Evolutionary conservation across 2,888 invertebrate genomes (phyloP).

Genomic region (Parnassius smintheus): DNA sequence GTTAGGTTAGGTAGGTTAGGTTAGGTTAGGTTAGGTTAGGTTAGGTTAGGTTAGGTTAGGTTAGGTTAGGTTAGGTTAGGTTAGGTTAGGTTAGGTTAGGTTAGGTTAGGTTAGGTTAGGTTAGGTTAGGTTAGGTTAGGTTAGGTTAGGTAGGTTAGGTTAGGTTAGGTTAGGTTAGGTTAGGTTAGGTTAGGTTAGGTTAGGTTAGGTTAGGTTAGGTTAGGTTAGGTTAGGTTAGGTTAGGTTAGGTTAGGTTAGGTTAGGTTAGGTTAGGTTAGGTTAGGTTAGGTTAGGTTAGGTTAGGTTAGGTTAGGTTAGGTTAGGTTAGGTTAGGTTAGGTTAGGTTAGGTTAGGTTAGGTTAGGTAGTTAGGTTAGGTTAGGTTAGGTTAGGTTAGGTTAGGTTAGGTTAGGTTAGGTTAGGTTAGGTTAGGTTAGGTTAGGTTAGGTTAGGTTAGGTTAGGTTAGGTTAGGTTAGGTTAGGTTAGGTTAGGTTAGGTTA

Average conservation of each 20-base stretch:
- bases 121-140: conserved; percentile 30
- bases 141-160: conserved; percentile 4
- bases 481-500: too few species aligned
- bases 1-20: conserved; percentile 3
- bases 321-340: conserved; percentile 31
- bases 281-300: conserved; percentile 32
- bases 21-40: conserved; percentile 7
- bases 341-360: conserved; percentile 27
- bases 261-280: conserved; percentile 31
- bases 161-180: conserved; percentile 22
- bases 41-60: conserved; percentile 10
- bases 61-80: conserved; percentile 15
- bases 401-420: background rate
- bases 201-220: conserved; percentile 31
- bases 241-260: conserved; percentile 32
- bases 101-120: conserved; percentile 31
- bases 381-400: conserved; percentile 1
- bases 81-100: conserved; percentile 28
- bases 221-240: conserved; percentile 31
- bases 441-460: too few species aligned
- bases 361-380: conserved; percentile 16
- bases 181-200: conserved; percentile 28
- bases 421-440: too few species aligned
- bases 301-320: conserved; percentile 32
- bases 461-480: too few species aligned